A percentile compares a stretch with the other conserved stretches of the same genome.
Evolutionary conservation across 2,888 invertebrate genomes (phyloP).

Genomic region (Drosophila setosimentum): DNA sequence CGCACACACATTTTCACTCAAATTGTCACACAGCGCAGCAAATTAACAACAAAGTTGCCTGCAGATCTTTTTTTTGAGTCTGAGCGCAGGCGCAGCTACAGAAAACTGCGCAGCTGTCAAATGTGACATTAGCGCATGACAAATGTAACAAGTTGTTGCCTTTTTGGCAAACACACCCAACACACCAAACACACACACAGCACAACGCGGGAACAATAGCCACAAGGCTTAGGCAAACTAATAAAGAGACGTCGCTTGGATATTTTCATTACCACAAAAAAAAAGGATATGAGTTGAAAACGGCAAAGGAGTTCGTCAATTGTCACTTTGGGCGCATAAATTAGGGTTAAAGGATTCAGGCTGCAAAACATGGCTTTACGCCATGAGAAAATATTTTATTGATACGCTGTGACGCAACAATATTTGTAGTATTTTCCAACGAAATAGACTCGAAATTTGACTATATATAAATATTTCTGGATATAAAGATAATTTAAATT

Average conservation of each 20-base stretch:
- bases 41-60: constrained; percentile 75
- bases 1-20: constrained; percentile 50
- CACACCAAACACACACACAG: constrained; percentile 15
- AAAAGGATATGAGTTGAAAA: constrained; percentile 32
- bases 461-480: background rate
- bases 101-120: constrained; percentile 76
- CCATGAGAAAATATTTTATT: constrained; percentile 77
- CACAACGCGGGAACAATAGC: constrained; percentile 27
- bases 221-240: constrained; percentile 70
- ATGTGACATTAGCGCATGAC: constrained; percentile 81
- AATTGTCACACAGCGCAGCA: constrained; percentile 75
- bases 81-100: constrained; percentile 42
- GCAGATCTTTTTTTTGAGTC: constrained; percentile 34
- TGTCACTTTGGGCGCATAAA: constrained; percentile 80
- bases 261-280: constrained; percentile 77
- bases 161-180: constrained; percentile 53
- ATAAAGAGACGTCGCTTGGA: constrained; percentile 80
- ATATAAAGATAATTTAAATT: background rate
- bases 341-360: constrained; percentile 75
- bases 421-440: constrained; percentile 3
- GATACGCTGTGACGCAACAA: constrained; percentile 67
- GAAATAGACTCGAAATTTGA: background rate
- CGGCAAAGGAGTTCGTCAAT: constrained; percentile 72
- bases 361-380: constrained; percentile 15
- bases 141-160: constrained; percentile 82